A percentile compares a stretch with the other conserved stretches of the same genome.
Conservation (phyloP, 1,140 invertebrate genomes). For the Pararge aegeria region DNA sequence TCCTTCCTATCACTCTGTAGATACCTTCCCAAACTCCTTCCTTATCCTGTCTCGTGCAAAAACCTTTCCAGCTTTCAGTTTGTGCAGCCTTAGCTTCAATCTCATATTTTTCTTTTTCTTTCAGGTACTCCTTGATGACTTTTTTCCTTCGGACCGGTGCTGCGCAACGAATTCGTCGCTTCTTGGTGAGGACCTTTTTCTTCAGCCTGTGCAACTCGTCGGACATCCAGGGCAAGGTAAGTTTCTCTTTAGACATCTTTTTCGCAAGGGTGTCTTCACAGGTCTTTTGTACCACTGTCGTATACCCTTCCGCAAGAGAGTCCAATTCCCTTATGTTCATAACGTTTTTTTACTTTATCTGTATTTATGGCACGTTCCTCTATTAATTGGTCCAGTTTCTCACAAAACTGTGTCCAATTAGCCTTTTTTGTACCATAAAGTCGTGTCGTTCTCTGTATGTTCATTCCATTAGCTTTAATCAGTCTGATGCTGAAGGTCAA, state of each 20-base stretch:
- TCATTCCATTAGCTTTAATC: not conserved
- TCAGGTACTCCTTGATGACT: conserved; percentile 19
- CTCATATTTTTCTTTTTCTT: conserved; percentile 5
- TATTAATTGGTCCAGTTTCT: not conserved
- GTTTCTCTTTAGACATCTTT: not conserved
- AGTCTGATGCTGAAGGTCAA: not conserved
- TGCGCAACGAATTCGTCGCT: conserved; percentile 5
- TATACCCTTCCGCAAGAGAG: no score
- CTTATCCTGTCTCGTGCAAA: conserved; percentile 30
- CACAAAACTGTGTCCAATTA: not conserved
- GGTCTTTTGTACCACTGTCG: not conserved
- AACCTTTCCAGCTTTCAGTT: no score
- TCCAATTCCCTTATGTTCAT: not conserved
- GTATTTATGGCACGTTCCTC: not conserved
- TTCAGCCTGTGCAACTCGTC: conserved; percentile 1
- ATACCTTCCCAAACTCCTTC: no score
- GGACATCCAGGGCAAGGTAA: not conserved
- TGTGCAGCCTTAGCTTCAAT: conserved; percentile 23
- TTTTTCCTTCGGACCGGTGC: not conserved
- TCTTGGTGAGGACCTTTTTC: conserved; percentile 1
- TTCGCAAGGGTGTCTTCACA: conserved; percentile 9
- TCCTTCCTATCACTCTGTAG: conserved; percentile 16
- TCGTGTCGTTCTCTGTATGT: not conserved
- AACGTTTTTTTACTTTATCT: not conserved
- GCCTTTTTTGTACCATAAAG: conserved; percentile 11